Evolutionary conservation across 2,888 invertebrate species (phyloP).

Genomic region (Chrysomela aeneicollis): DNA sequence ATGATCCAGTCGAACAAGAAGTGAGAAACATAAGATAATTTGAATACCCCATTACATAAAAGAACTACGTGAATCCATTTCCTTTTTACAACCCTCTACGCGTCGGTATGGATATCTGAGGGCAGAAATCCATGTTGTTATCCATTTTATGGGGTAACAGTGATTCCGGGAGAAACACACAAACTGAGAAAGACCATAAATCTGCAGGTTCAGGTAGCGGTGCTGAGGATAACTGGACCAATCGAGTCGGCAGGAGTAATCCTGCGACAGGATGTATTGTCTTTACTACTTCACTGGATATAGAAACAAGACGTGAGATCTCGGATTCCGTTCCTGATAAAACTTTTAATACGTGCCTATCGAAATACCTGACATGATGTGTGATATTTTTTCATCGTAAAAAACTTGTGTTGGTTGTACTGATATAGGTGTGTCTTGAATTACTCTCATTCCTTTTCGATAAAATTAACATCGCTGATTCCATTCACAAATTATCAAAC

Average conservation of each 20-base stretch:
- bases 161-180: slow-evolving; percentile 48
- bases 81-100: neutral
- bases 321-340: slow-evolving; percentile 21
- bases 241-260: slow-evolving; percentile 55
- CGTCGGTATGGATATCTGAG: slow-evolving; percentile 52
- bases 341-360: slow-evolving; percentile 6
- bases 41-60: neutral
- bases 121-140: slow-evolving; percentile 58
- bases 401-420: no score
- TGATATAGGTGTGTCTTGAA: no score
- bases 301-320: slow-evolving; percentile 17
- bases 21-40: neutral
- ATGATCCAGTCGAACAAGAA: neutral
- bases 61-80: neutral
- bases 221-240: slow-evolving; percentile 56
- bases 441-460: no score
- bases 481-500: no score
- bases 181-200: slow-evolving; percentile 16
- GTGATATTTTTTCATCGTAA: no score
- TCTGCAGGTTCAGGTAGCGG: slow-evolving; percentile 17
- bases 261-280: slow-evolving; percentile 40
- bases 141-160: slow-evolving; percentile 59
- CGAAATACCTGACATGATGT: no score
- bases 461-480: no score
- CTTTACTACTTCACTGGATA: slow-evolving; percentile 26